Evolutionary conservation across 92 coral and sea anemone species (phyloP), one percentile per base, ranked within the genome.

Genomic region (Montipora capitata): DNA sequence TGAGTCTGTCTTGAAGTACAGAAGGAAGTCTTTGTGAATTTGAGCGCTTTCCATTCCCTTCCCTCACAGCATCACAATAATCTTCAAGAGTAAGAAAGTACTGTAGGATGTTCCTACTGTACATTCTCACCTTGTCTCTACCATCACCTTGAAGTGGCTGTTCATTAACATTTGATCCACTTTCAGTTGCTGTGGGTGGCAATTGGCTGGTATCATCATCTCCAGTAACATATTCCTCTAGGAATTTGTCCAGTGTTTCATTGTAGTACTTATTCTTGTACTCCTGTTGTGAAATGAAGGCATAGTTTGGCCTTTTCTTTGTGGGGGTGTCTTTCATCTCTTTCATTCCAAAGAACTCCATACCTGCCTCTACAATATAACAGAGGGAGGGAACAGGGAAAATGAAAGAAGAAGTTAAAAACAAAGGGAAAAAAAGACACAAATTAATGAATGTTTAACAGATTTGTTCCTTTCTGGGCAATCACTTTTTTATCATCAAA

Each of bases 191-290:
- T 79, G 72, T 67, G 35, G 68, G 62, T 17, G 3, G 56, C n/a
- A 5, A 54, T 43, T 43, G 6, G 15, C 0, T 44, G 15, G 15
- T 70, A 2, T 27, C 35, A 27, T 27, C 78, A 44, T 85, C 91
- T 3, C 68, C 81, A 67, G 75, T 74, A 2, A 93, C 90, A 79
- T 15, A 79, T 66, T 78, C 80, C 3, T 59, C 11, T 3, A 86
- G 43, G 69, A 87, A 79, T 64, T 71, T 70, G 42, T 43, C 79
- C 27, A 87, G 6, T 0, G 85, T 79, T 12, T 43, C 80, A 42
- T 9, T 75, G 27, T 82, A 93, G 61, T 81, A 93, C 41, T 76
- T 93, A 57, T 87, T 39, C 68, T 61, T 87, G 16, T 87, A 72
- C 35, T 71, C 85, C 20, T 44, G 45, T 2, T 13, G 69, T 39